Evolutionary conservation across 2,797 vertebrate species (phyloP).

Genomic region (Mus spretus): DNA sequence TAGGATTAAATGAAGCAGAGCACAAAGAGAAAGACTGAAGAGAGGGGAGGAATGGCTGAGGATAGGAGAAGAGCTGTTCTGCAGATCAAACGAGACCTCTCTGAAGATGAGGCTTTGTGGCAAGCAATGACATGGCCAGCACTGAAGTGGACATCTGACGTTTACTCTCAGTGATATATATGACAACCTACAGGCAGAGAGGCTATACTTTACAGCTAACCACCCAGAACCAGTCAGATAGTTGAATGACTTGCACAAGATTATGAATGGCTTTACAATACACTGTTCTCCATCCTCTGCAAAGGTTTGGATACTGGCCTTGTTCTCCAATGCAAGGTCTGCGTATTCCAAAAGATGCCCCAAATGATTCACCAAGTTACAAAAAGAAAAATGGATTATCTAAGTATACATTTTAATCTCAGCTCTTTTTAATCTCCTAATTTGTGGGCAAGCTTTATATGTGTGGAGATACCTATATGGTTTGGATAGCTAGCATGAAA

Average conservation of each 20-base stretch:
- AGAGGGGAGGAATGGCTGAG: neutral
- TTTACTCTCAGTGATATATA: constrained; percentile 24
- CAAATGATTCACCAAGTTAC: neutral
- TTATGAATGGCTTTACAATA: constrained; percentile 25
- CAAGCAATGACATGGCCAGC: neutral
- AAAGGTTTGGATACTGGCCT: neutral
- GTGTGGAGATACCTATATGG: neutral
- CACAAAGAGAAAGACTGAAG: neutral
- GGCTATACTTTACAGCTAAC: constrained; percentile 42
- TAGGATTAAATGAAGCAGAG: constrained; percentile 20
- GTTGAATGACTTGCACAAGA: constrained; percentile 23
- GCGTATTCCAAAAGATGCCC: neutral
- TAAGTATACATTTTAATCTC: neutral
- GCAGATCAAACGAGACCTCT: neutral
- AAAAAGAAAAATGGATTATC: constrained; percentile 33
- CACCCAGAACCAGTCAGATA: neutral
- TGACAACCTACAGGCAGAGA: neutral
- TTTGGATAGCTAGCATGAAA: constrained; percentile 22
- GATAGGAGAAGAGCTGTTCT: neutral
- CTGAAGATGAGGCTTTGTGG: neutral
- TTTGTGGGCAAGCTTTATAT: neutral
- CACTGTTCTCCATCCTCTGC: neutral
- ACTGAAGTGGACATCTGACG: neutral
- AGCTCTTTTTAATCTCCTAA: constrained; percentile 44
- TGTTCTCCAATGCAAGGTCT: neutral